Conservation (phyloP, 2,113 vertebrate genomes). For the Hemiscyllium ocellatum region DNA sequence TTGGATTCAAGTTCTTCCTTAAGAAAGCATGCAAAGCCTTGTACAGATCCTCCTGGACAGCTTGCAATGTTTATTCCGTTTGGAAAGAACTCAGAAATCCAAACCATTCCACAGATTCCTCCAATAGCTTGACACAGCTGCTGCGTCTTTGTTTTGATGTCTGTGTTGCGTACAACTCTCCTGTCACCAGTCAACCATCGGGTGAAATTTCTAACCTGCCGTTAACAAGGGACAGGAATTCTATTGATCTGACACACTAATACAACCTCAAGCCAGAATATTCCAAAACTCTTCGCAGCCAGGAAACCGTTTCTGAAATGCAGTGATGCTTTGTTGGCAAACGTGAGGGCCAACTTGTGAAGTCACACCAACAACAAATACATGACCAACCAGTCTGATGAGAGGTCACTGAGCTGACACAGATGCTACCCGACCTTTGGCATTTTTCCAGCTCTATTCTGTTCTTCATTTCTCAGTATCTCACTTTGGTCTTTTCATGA, state of each 20-base stretch:
- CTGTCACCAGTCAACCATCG: not conserved
- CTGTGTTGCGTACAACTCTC: not conserved
- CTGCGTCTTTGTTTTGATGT: not conserved
- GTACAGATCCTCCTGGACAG: not conserved
- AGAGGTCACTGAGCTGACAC: no score
- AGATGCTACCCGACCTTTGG: no score
- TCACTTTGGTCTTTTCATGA: no score
- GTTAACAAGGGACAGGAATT: not conserved
- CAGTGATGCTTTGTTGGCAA: not conserved
- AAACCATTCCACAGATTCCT: not conserved
- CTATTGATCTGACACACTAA: not conserved
- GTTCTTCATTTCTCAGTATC: no score
- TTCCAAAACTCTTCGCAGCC: not conserved
- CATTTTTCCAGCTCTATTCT: no score
- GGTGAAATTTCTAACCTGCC: not conserved
- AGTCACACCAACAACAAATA: not conserved
- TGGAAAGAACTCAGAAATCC: not conserved
- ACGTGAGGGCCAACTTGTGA: not conserved
- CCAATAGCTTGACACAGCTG: not conserved
- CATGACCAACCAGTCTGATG: no score
- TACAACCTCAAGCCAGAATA: not conserved
- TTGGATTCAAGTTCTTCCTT: not conserved
- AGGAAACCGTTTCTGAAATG: not conserved
- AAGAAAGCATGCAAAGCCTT: not conserved
- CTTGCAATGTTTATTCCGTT: not conserved